These are phyloP conservation scores for Nipponacmea schrenckii DNA, from an alignment of 2,888 invertebrate genomes.

Conservation along the genomic window DNA sequence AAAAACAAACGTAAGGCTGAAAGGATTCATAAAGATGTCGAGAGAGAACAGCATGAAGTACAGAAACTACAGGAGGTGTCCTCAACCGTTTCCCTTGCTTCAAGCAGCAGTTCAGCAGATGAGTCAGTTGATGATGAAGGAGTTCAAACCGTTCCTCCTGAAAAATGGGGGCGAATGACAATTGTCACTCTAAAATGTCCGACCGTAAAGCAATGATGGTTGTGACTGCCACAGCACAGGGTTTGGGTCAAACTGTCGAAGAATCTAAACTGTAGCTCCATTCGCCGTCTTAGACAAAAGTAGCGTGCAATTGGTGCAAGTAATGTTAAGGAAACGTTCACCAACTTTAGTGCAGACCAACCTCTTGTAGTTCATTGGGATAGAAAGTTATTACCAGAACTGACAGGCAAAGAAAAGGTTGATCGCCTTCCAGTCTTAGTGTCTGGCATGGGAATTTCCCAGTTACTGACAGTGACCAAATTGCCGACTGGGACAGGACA, in stretches of 20 bases:
- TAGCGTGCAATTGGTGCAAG: not conserved
- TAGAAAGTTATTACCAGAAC: not conserved
- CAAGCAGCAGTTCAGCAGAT: conserved; percentile 4
- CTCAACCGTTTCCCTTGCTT: not conserved
- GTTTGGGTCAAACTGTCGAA: not conserved
- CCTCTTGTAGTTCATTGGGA: conserved; percentile 11
- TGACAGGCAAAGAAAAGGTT: conserved; percentile 2
- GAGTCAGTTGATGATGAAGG: not conserved
- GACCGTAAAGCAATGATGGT: conserved; percentile 5
- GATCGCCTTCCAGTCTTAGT: not conserved
- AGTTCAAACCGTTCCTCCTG: not conserved
- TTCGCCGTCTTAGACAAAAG: conserved; percentile 5
- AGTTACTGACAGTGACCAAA: not conserved
- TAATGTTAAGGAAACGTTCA: not conserved
- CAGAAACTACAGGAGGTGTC: not conserved
- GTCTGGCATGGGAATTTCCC: conserved; percentile 9
- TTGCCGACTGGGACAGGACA: not conserved
- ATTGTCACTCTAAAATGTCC: not conserved
- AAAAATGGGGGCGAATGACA: not conserved
- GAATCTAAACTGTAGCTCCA: not conserved
- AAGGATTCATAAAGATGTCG: not conserved
- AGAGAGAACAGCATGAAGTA: not conserved
- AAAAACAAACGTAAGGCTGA: not conserved
- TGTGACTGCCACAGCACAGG: conserved; percentile 6
- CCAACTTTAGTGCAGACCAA: not conserved